A percentile compares a stretch with the other conserved stretches of the same genome.
Evolutionary conservation across 2,797 vertebrate genomes (phyloP).

Genomic region (Sebastolobus altivelis): DNA sequence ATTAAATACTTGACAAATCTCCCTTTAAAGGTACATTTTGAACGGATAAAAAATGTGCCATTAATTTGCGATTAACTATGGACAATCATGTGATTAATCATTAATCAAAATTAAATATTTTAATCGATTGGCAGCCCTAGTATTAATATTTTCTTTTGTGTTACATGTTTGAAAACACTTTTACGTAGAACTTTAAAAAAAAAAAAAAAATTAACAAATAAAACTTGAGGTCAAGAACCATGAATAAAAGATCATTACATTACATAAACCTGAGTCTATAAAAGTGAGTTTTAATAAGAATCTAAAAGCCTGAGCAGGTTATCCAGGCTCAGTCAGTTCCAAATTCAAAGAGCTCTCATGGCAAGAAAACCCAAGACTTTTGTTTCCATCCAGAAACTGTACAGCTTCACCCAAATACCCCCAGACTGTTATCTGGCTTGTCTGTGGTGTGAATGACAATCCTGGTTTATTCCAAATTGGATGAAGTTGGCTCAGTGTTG

Average conservation of each 20-base stretch:
- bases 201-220: background rate
- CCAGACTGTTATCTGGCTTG: background rate
- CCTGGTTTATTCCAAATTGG: background rate
- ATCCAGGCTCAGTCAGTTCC: background rate
- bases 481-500: background rate
- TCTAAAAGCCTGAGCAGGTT: background rate
- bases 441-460: background rate
- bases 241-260: background rate
- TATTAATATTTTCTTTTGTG: background rate
- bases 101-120: too few relatives aligned
- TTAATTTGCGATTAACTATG: too few relatives aligned
- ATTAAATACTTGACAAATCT: too few relatives aligned
- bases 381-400: background rate
- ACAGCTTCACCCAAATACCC: background rate
- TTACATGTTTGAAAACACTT: background rate
- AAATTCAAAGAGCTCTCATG: background rate
- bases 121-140: too few relatives aligned
- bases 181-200: background rate
- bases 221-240: background rate
- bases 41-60: too few relatives aligned
- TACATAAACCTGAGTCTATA: background rate
- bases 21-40: too few relatives aligned
- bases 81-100: too few relatives aligned
- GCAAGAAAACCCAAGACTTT: constrained; percentile 10
- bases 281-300: constrained; percentile 13